These are phyloP conservation scores for Sycophila sp. DNA, from an alignment of 1,140 invertebrate species.

Conservation along the genomic window DNA sequence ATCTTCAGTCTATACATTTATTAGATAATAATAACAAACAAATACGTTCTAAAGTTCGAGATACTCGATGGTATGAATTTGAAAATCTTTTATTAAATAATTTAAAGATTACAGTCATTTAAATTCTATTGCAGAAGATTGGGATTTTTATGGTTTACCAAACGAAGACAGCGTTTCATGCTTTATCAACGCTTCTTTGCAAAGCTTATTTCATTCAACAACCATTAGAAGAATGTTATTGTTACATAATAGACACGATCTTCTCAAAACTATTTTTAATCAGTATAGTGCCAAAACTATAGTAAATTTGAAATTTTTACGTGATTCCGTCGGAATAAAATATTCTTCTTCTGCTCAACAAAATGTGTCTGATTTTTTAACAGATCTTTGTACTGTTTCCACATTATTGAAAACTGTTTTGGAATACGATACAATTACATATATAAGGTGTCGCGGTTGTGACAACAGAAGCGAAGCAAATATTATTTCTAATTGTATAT, in stretches of 20 bases:
- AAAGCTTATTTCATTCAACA: slow-evolving; percentile 33
- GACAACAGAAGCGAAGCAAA: neutral
- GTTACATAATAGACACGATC: neutral
- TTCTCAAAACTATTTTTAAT: neutral
- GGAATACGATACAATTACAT: neutral
- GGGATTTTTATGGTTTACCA: slow-evolving; percentile 21
- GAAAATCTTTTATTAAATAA: slow-evolving; percentile 1
- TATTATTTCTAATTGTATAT: neutral
- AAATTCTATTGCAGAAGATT: neutral
- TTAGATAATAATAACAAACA: slow-evolving; percentile 3
- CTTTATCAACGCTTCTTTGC: slow-evolving; percentile 38
- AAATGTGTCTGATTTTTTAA: neutral
- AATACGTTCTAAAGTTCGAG: neutral
- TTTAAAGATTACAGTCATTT: neutral
- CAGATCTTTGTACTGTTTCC: neutral
- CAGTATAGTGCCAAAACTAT: neutral
- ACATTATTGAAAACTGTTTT: neutral
- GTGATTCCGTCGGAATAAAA: neutral
- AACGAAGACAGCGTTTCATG: slow-evolving; percentile 38
- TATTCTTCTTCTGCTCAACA: neutral
- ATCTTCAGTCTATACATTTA: slow-evolving; percentile 34
- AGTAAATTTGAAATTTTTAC: neutral
- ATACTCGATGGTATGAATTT: neutral
- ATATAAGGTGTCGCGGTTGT: neutral
- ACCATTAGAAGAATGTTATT: neutral